Conservation (phyloP, 2,888 invertebrate genomes). For the Crematogaster levior region DNA sequence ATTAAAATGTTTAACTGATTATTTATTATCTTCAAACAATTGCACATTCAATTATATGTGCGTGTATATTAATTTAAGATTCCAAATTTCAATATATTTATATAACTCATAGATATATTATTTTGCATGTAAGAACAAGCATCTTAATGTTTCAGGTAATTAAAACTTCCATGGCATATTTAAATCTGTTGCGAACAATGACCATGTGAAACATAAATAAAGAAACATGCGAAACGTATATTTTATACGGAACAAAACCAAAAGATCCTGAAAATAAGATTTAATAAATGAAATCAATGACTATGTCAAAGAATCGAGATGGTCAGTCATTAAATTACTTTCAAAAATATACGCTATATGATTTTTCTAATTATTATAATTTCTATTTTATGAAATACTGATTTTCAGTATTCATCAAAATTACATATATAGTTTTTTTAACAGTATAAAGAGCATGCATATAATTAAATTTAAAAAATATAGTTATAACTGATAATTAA, state of each 20-base stretch:
- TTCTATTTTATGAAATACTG: background rate
- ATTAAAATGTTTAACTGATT: no score
- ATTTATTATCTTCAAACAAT: no score
- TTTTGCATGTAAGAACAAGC: background rate
- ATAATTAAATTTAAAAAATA: background rate
- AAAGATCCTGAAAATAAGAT: background rate
- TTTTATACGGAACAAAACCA: background rate
- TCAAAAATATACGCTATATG: background rate
- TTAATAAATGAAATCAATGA: background rate
- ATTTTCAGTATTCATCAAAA: background rate
- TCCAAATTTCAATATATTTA: background rate
- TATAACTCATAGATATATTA: background rate
- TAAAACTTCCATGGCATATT: conserved; percentile 37
- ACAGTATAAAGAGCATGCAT: background rate
- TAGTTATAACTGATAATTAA: background rate
- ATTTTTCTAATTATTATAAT: background rate
- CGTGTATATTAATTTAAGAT: background rate
- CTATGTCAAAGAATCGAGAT: background rate
- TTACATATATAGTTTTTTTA: background rate
- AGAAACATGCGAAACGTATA: background rate
- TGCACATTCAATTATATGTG: no score
- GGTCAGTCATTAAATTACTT: background rate
- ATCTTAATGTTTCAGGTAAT: conserved; percentile 22
- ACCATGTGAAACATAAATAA: background rate
- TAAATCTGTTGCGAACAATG: conserved; percentile 24